These are phyloP conservation scores for Pyrgus malvae DNA, from an alignment of 2,888 invertebrate genomes.

Conservation along the genomic window DNA sequence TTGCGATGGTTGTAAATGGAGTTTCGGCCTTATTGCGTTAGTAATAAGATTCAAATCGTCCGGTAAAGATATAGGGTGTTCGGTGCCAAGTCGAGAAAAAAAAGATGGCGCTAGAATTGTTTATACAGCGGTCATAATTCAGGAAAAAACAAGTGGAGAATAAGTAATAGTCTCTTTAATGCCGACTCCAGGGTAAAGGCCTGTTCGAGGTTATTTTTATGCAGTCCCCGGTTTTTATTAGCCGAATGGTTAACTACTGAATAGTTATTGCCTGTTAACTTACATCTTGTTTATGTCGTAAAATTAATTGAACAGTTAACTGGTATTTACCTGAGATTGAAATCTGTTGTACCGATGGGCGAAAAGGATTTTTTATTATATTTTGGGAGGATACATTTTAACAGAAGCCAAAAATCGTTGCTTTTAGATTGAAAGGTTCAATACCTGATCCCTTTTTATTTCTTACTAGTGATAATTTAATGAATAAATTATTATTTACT, in stretches of 20 bases:
- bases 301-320: neutral
- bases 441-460: too few species aligned
- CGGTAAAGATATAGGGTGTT: neutral
- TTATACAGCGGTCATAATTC: conserved; percentile 36
- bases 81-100: conserved; percentile 30
- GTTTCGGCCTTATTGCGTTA: conserved; percentile 3
- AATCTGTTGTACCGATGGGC: neutral
- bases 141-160: conserved; percentile 35
- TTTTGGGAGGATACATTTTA: neutral
- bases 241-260: conserved; percentile 18
- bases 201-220: conserved; percentile 20
- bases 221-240: conserved; percentile 20
- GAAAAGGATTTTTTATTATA: neutral
- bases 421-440: too few species aligned
- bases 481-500: too few species aligned
- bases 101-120: conserved; percentile 39
- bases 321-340: neutral
- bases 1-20: neutral
- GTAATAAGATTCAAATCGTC: conserved; percentile 11
- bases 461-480: too few species aligned
- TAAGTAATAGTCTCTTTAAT: conserved; percentile 27
- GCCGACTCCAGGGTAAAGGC: conserved; percentile 21
- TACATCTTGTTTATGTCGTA: conserved; percentile 9
- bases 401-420: neutral
- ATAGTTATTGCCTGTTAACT: conserved; percentile 10